These are phyloP conservation scores for Cygnus olor DNA, from an alignment of 2,797 vertebrate species.

Conservation along the genomic window DNA sequence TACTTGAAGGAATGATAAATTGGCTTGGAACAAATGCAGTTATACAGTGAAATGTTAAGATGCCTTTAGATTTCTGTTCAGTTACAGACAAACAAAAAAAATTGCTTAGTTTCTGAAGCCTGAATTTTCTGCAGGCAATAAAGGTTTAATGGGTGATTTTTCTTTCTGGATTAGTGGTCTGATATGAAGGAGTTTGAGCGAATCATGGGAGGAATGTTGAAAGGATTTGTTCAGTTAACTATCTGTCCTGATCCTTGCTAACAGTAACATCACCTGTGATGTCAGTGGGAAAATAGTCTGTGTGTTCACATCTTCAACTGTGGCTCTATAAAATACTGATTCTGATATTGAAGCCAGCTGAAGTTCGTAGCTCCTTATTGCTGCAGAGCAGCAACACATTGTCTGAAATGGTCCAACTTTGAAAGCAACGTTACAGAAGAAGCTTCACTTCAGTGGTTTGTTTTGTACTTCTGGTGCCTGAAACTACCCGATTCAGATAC, in stretches of 20 bases:
- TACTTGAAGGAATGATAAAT: background rate
- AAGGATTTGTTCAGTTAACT: background rate
- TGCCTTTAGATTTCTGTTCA: slow-evolving; percentile 5
- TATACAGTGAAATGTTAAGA: background rate
- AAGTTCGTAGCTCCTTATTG: background rate
- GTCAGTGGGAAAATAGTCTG: background rate
- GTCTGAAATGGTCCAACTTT: background rate
- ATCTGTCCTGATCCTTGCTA: background rate
- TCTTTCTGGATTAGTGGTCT: background rate
- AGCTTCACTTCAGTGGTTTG: background rate
- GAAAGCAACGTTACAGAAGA: slow-evolving; percentile 15
- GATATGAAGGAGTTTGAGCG: background rate
- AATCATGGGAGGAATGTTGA: background rate
- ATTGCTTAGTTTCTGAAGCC: background rate
- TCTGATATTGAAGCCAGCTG: background rate
- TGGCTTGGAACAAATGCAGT: background rate
- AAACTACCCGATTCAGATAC: background rate
- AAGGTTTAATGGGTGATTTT: slow-evolving; percentile 6
- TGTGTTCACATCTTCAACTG: background rate
- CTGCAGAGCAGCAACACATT: background rate
- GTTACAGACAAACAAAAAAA: background rate
- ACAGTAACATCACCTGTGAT: background rate
- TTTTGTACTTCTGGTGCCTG: slow-evolving; percentile 11
- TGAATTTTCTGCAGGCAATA: background rate
- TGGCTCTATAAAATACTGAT: background rate